phyloP scores from a whole-genome alignment of 2,888 invertebrate species.

The Cephus nigrinus region DNA sequence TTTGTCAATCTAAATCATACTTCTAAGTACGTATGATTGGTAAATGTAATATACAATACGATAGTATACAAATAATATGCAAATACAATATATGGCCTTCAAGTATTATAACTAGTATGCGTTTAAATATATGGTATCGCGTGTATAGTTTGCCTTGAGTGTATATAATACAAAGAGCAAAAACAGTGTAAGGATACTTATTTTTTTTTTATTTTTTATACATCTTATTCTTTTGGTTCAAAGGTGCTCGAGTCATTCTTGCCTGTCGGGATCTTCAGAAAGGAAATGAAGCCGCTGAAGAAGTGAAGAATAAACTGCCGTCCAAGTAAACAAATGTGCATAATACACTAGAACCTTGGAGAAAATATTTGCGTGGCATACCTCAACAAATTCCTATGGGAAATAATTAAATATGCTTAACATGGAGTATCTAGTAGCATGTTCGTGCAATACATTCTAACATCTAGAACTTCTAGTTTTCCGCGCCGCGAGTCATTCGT shows the following conservation, averaged over 20 bases:
- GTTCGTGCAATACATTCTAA: background rate
- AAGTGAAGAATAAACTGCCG: conserved; percentile 54
- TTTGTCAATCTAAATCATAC: too few species aligned
- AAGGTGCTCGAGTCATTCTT: conserved; percentile 63
- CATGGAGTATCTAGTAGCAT: background rate
- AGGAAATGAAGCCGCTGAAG: conserved; percentile 64
- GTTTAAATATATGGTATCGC: background rate
- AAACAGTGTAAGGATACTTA: background rate
- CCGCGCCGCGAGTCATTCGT: background rate
- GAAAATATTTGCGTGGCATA: background rate
- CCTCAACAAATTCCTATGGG: background rate
- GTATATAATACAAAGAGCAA: background rate
- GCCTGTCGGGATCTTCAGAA: conserved; percentile 68
- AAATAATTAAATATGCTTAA: background rate
- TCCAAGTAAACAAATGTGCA: conserved; percentile 39
- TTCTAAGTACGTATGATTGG: too few species aligned
- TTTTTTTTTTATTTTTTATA: conserved; percentile 26
- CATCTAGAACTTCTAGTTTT: background rate
- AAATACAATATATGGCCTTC: background rate
- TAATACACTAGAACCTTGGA: background rate
- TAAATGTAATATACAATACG: too few species aligned
- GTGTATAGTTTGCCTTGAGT: background rate
- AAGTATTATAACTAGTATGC: background rate
- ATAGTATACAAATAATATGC: too few species aligned
- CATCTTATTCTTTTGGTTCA: background rate